Evolutionary conservation across 2,113 vertebrate genomes (phyloP), one percentile per base, ranked within the genome.

Genomic region (Sphaerodactylus townsendi): DNA sequence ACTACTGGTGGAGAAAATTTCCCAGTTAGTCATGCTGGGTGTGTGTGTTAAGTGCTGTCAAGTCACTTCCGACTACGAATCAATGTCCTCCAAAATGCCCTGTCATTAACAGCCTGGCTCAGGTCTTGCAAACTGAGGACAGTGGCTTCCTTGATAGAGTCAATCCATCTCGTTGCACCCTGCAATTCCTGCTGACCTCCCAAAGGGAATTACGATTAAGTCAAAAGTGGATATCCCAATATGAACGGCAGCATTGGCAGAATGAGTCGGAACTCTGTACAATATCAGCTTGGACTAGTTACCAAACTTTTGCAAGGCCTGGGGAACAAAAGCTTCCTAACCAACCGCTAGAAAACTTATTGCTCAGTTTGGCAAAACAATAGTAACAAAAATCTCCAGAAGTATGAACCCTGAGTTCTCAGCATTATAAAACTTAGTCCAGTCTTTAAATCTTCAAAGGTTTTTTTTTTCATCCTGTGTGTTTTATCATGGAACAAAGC

Each of bases 401-500:
- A 88, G 65, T 1, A 35, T 0, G 0, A 87, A n/a, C n/a, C 59
- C 81, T 64, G 76, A 90, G 78, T 82, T 84, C 78, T 85, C 69
- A 35, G 4, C 5, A 77, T 25, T 91, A 85, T 87, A 84, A 85
- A 86, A 89, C 83, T 78, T 59, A 75, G 83, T 3, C 19, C 25
- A 87, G 90, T 88, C 85, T 35, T 87, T 92, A 92, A 93, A 93
- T 92, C 89, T 92, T 78, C 68, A 0, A 1, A 19, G 59, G 59
- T 86, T 86, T 59, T 88, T 88, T 70, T 21, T 5, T 10, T 44
- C 4, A 5, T 48, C 35, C 15, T 15, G 30, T 92, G 85, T 91
- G 83, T 68, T 94, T 92, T 88, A 91, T 86, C 88, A 76, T 80
- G 88, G 90, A 92, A 92, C 90, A 89, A 91, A 92, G 87, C 90